A percentile compares a stretch with the other conserved stretches of the same genome.
Conservation (phyloP, 2,113 vertebrate genomes). For the Pedetes capensis region DNA sequence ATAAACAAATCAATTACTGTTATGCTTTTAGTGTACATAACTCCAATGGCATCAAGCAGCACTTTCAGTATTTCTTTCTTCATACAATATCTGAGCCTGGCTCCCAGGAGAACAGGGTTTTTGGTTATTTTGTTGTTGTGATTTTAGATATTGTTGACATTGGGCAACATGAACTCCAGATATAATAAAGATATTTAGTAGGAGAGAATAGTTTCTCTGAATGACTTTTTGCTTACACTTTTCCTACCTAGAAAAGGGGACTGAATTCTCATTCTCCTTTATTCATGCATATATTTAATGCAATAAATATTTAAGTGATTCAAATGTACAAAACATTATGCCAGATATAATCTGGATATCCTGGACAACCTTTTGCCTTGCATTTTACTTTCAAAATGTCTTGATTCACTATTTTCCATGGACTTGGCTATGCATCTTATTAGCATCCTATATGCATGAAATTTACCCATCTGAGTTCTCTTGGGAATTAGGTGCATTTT, state of each 20-base stretch:
- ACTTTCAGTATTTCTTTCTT: not conserved
- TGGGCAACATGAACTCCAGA: not conserved
- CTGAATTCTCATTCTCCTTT: conserved; percentile 13
- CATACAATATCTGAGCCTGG: not conserved
- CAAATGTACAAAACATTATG: conserved; percentile 34
- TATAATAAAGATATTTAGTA: conserved; percentile 12
- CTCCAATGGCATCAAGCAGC: not conserved
- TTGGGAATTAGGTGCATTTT: conserved; percentile 52
- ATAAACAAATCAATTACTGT: not conserved
- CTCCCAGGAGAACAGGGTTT: not conserved
- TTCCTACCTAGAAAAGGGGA: not conserved
- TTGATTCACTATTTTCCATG: conserved; percentile 57
- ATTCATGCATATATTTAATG: conserved; percentile 49
- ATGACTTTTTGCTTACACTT: conserved; percentile 56
- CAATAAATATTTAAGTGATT: conserved; percentile 67
- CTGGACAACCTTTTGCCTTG: conserved; percentile 28
- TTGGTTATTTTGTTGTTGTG: not conserved
- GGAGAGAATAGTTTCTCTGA: conserved; percentile 26
- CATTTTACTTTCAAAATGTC: conserved; percentile 70
- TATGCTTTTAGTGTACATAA: not conserved
- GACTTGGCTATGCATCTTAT: conserved; percentile 63
- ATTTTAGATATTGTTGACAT: not conserved
- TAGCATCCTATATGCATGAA: conserved; percentile 66
- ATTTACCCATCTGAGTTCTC: conserved; percentile 61
- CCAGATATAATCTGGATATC: conserved; percentile 65